Evolutionary conservation across 2,113 vertebrate species (phyloP).

Genomic region (Cryptomyrus ogoouensis): DNA sequence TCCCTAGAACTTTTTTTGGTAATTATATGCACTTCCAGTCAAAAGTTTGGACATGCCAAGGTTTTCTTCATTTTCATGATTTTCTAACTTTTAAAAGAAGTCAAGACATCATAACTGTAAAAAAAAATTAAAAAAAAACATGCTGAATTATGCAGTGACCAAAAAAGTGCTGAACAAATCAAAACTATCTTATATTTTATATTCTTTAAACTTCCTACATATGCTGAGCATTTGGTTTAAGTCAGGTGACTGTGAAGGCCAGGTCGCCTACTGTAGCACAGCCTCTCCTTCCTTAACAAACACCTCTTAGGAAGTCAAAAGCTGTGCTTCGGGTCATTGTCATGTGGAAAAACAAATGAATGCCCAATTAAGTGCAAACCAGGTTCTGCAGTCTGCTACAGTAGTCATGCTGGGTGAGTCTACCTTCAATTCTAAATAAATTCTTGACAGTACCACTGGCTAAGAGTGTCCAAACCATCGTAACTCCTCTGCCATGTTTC

Average conservation of each 20-base stretch:
- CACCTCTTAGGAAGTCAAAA: background rate
- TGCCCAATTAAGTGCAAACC: background rate
- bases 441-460: background rate
- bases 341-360: background rate
- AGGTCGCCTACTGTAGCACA: background rate
- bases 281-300: background rate
- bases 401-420: background rate
- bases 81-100: background rate
- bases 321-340: background rate
- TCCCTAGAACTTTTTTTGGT: background rate
- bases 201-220: background rate
- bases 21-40: background rate
- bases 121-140: background rate
- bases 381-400: background rate
- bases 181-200: background rate
- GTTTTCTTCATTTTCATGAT: background rate
- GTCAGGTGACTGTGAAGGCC: background rate
- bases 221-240: background rate
- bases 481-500: background rate
- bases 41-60: background rate
- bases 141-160: background rate
- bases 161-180: background rate
- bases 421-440: background rate
- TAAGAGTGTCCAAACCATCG: background rate
- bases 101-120: background rate